Base-by-base conservation (phyloP, 1,140 invertebrate genomes). In the Calliphora vicina region DNA sequence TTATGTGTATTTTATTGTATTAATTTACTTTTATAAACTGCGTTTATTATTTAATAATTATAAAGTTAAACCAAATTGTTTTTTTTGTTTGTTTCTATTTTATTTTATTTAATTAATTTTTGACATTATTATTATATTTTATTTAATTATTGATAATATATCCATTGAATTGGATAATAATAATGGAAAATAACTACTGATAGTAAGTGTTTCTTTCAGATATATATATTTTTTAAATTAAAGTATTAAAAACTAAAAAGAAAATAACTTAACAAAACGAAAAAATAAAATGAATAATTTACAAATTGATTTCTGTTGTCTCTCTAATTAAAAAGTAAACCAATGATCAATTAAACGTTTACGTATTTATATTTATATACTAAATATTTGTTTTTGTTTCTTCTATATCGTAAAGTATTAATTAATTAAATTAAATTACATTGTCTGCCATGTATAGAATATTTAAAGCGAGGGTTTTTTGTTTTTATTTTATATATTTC, bases 181-280 rank as follows among this genome's bases (percentile, higher is more conserved):
- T 73, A 15, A 73, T 73, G 26, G 2, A 73, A 73, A 42, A 35
- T 78, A 23, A 43, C 74, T 43, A 78, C 74, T 78, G n/a, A 45
- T 20, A 45, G 25, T 78, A 10, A 23, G 29, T 35, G 1, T 35
- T 35, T 35, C 10, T 35, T 35, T 35, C 10, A 8, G 35, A 8
- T 35, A 10, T n/a, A n/a, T n/a, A n/a, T n/a, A n/a, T n/a, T n/a
- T 35, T 35, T 35, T 35, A 35, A 35, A 35, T 35, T 35, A 35
- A 35, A 35, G 35, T 50, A 50, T 50, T 50, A 50, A 50, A 50
- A 13, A 50, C 12, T 50, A 50, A 78, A 78, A 78, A 35, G 35
- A 78, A 78, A 78, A 43, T 43, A 25, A 78, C 74, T 78, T 78
- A 78, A 78, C 35, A 25, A 78, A 78, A 78, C 74, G 35, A 78